Evolutionary conservation across 2,888 invertebrate species (phyloP).

Genomic region (Xestia c-nigrum): DNA sequence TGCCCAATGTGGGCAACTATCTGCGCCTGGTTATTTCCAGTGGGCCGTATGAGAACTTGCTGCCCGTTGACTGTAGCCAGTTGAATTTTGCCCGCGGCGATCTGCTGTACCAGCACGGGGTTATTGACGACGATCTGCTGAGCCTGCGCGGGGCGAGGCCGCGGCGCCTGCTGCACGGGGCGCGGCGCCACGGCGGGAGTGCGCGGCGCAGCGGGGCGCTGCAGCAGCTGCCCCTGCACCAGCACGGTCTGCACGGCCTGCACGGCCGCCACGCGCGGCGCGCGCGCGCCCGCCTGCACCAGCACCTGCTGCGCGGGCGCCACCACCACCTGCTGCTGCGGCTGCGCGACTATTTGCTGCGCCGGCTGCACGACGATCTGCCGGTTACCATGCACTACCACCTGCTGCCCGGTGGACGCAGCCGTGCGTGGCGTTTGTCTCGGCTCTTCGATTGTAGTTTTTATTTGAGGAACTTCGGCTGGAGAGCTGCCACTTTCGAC

Average conservation of each 20-base stretch:
- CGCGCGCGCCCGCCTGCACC: constrained; percentile 68
- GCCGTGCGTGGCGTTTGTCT: constrained; percentile 63
- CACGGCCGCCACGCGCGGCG: constrained; percentile 68
- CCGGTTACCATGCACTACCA: constrained; percentile 80
- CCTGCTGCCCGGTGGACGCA: constrained; percentile 71
- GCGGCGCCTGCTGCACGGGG: constrained; percentile 75
- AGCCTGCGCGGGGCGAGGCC: constrained; percentile 77
- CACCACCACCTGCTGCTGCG: constrained; percentile 77
- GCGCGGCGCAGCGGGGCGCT: constrained; percentile 65
- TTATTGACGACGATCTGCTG: constrained; percentile 95
- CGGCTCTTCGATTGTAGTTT: constrained; percentile 54
- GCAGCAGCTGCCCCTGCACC: constrained; percentile 70
- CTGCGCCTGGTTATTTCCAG: constrained; percentile 95
- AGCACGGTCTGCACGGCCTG: constrained; percentile 64
- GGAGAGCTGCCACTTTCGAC: constrained; percentile 62
- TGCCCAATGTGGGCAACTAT: constrained; percentile 94
- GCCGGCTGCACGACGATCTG: constrained; percentile 81
- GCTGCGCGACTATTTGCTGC: constrained; percentile 67
- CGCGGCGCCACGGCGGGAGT: constrained; percentile 73
- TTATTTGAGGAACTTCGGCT: constrained; percentile 41
- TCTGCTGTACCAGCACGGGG: constrained; percentile 94
- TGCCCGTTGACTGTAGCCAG: constrained; percentile 96
- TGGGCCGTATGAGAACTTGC: constrained; percentile 95
- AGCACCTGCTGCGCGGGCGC: constrained; percentile 74
- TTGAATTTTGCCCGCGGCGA: constrained; percentile 95